Percentiles rank a stretch among this genome's conserved stretches.
These are phyloP conservation scores for Petroica traversi DNA, from an alignment of 2,113 vertebrate species.

Conservation along the genomic window DNA sequence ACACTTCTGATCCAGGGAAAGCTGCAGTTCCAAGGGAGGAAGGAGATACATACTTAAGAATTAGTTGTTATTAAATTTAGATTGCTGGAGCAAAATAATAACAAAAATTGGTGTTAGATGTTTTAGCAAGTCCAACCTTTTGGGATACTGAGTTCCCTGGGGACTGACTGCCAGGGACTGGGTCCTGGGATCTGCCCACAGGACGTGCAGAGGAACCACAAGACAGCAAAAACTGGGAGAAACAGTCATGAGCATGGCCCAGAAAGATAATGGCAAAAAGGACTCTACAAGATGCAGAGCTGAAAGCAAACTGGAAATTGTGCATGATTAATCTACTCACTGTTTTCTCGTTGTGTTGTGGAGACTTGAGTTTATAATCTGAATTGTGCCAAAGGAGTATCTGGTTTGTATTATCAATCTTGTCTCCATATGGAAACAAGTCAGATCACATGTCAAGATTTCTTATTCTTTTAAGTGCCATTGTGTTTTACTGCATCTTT, in stretches of 20 bases:
- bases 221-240: neutral
- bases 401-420: constrained; percentile 12
- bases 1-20: neutral
- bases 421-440: neutral
- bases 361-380: neutral
- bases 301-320: neutral
- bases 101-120: neutral
- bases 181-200: neutral
- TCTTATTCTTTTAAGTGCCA: neutral
- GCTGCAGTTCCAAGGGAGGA: neutral
- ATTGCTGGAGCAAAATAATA: neutral
- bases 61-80: neutral
- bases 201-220: neutral
- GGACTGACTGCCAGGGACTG: too few relatives aligned
- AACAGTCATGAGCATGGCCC: neutral
- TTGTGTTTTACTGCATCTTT: neutral
- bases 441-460: neutral
- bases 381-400: neutral
- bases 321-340: neutral
- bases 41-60: neutral
- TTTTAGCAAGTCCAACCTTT: neutral
- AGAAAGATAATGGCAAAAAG: neutral
- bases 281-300: neutral
- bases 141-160: neutral
- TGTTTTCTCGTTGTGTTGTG: neutral